A percentile compares a stretch with the other conserved stretches of the same genome.
phyloP scores from a whole-genome alignment of 2,888 invertebrate species.

The Clepsis dumicolana region DNA sequence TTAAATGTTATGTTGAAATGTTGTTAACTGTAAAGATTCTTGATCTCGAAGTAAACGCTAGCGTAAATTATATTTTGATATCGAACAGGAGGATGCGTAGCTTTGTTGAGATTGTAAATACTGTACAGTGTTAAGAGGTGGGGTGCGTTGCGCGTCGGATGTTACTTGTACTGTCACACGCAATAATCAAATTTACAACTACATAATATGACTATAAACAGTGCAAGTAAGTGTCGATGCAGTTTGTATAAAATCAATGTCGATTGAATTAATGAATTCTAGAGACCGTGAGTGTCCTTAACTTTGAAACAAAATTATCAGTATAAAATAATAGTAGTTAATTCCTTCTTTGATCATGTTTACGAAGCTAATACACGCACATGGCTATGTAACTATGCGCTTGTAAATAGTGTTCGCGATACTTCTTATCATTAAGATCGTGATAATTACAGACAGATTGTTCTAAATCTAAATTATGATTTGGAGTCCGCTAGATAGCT shows the following conservation, averaged over 20 bases:
- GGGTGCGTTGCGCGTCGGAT: slow-evolving; percentile 7
- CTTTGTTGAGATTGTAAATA: slow-evolving; percentile 73
- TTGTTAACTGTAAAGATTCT: slow-evolving; percentile 44
- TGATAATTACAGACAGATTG: slow-evolving; percentile 6
- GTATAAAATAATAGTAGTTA: slow-evolving; percentile 20
- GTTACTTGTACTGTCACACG: slow-evolving; percentile 10
- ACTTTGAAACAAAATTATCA: slow-evolving; percentile 3
- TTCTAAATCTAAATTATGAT: slow-evolving; percentile 18
- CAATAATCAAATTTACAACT: neutral
- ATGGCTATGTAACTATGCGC: slow-evolving; percentile 21
- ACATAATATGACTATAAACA: neutral
- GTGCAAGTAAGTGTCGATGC: slow-evolving; percentile 20
- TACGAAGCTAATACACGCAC: slow-evolving; percentile 16
- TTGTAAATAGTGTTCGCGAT: slow-evolving; percentile 25
- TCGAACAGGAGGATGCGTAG: slow-evolving; percentile 57
- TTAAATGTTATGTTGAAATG: slow-evolving; percentile 52
- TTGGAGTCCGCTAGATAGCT: slow-evolving; percentile 12
- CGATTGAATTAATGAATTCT: slow-evolving; percentile 23
- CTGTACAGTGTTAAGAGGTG: slow-evolving; percentile 77
- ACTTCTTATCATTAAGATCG: slow-evolving; percentile 12
- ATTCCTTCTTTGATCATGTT: slow-evolving; percentile 28
- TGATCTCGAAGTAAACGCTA: slow-evolving; percentile 30
- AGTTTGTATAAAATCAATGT: slow-evolving; percentile 27
- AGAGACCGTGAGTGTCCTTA: slow-evolving; percentile 31
- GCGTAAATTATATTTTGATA: slow-evolving; percentile 80